Base-by-base conservation (phyloP, 1,140 invertebrate genomes). In the Acromyrmex charruanus region DNA sequence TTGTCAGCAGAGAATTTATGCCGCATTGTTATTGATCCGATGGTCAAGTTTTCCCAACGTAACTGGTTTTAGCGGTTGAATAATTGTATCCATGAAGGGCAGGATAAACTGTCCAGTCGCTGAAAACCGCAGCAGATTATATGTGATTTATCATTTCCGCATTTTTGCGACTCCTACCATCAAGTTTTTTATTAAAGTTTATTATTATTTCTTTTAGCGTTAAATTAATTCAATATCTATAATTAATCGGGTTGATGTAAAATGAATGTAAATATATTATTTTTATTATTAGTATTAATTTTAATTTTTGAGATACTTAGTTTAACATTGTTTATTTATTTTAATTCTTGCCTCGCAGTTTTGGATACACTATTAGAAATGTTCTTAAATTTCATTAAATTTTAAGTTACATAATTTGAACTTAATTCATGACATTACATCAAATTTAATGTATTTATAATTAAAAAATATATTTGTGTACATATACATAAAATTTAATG, bases 21-120 rank as follows among this genome's bases (percentile, higher is more conserved):
- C 55, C 25, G 55, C 58, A 84, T 75, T 75, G 69, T 51, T 84
- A 84, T 84, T 55, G 80, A 84, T 84, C 55, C 71, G 55, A 74
- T 51, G 69, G 69, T 75, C 80, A 74, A 74, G 80, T 84, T 84
- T 84, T 84, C 69, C 69, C 80, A 63, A 75, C 80, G 18, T 84
- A 84, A 84, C 80, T 84, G 69, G 69, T 84, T 84, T 84, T 84
- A 84, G 69, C 69, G 69, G 69, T 84, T 75, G 80, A 84, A 84
- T 84, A 74, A 84, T 84, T 75, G 55, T 84, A 84, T 75, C 55
- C 44, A 68, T 14, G 18, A 21, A 31, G 49, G 55, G 35, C 35
- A 39, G 80, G 25, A 51, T 75, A 75, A 75, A 84, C n/a, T 28
- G 14, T 14, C 49, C 44, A 14, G 5, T 68, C 25, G 55, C 25